phyloP scores from a whole-genome alignment of 2,888 invertebrate species.

The Anaspis maculata region DNA sequence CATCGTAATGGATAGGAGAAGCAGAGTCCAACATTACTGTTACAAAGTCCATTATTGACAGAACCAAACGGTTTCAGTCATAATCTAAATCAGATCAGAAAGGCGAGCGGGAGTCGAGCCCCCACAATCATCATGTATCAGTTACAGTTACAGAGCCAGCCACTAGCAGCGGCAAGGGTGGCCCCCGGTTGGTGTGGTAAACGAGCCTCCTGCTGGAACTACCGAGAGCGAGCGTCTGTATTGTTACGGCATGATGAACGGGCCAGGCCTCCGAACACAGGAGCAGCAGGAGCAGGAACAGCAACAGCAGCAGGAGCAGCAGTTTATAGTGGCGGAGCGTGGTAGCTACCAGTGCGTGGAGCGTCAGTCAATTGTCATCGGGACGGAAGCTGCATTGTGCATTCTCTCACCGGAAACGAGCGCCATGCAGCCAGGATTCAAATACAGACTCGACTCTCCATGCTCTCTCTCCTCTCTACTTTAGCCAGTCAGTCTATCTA shows the following conservation, averaged over 20 bases:
- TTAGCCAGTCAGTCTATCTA: no score
- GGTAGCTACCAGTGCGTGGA: conserved; percentile 37
- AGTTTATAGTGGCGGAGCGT: conserved; percentile 12
- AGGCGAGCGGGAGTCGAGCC: conserved; percentile 15
- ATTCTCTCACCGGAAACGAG: conserved; percentile 41
- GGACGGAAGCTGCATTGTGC: conserved; percentile 38
- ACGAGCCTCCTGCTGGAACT: no score
- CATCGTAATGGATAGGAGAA: no score
- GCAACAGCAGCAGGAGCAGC: conserved; percentile 6
- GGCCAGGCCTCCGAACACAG: no score
- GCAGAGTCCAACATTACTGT: no score
- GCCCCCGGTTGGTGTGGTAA: conserved; percentile 11
- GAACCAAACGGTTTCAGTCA: no score
- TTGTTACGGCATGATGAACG: conserved; percentile 18
- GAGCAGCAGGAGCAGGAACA: no score
- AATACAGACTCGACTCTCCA: conserved; percentile 5
- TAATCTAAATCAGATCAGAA: conserved; percentile 29
- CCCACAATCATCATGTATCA: conserved; percentile 26
- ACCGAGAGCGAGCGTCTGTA: conserved; percentile 20
- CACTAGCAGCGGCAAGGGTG: conserved; percentile 5
- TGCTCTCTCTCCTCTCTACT: no score
- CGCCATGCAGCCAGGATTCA: conserved; percentile 36
- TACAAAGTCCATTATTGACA: no score
- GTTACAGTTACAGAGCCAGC: conserved; percentile 16
- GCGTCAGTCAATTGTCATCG: conserved; percentile 39